A percentile compares a stretch with the other conserved stretches of the same genome.
Evolutionary conservation across 2,888 invertebrate species (phyloP).

Genomic region (Orgyia antiqua): DNA sequence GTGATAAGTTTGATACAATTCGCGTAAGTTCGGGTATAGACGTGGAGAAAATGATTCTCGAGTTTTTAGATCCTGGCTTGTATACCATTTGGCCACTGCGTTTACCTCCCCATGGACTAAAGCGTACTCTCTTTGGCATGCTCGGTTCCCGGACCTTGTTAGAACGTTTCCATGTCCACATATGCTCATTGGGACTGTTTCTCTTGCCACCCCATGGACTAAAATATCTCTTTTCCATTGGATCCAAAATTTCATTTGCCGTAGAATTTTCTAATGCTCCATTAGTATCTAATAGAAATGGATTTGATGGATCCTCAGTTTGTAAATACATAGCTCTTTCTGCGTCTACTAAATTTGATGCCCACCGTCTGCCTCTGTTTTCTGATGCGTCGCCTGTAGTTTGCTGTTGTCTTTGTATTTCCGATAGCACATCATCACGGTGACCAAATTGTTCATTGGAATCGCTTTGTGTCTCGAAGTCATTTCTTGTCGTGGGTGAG

Average conservation of each 20-base stretch:
- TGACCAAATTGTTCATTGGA: slow-evolving; percentile 18
- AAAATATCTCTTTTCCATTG: slow-evolving; percentile 53
- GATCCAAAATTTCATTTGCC: slow-evolving; percentile 9
- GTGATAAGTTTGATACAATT: slow-evolving; percentile 52
- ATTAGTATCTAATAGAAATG: slow-evolving; percentile 29
- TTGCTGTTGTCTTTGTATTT: slow-evolving; percentile 28
- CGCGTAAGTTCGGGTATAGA: slow-evolving; percentile 56
- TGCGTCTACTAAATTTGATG: slow-evolving; percentile 40
- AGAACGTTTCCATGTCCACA: slow-evolving; percentile 65
- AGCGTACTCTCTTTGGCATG: slow-evolving; percentile 69
- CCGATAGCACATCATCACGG: slow-evolving; percentile 16
- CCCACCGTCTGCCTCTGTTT: slow-evolving; percentile 33
- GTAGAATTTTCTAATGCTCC: slow-evolving; percentile 37
- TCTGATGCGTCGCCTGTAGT: slow-evolving; percentile 32
- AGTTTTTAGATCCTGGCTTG: slow-evolving; percentile 50
- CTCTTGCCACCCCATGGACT: slow-evolving; percentile 72
- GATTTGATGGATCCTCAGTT: slow-evolving; percentile 30
- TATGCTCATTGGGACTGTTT: slow-evolving; percentile 36
- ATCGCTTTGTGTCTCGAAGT: slow-evolving; percentile 15
- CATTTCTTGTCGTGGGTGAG: slow-evolving; percentile 17
- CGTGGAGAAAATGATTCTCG: slow-evolving; percentile 55
- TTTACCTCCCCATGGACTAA: slow-evolving; percentile 72
- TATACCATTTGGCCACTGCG: slow-evolving; percentile 61
- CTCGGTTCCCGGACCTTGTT: slow-evolving; percentile 52
- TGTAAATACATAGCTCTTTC: slow-evolving; percentile 40